Evolutionary conservation across 2,888 invertebrate genomes (phyloP), one percentile per base, ranked within the genome.

Genomic region (Gasteruption jaculator): DNA sequence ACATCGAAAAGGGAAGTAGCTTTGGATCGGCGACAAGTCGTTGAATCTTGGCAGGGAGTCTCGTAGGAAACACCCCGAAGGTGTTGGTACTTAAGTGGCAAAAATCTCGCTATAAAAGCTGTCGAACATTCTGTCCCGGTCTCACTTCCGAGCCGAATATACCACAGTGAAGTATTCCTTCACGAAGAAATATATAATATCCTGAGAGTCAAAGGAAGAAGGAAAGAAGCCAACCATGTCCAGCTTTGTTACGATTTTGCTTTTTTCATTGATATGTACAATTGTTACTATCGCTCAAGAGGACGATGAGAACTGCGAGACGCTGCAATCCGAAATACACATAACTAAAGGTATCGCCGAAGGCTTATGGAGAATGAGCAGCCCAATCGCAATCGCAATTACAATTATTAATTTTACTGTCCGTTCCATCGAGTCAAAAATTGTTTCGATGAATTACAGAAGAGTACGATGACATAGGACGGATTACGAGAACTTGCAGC

Each of bases 381-480:
- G 42, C 29, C 42, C 47, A 21, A 24, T 29, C 26, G 37, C 14
- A 43, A 41, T 46, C 39, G 61, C 15, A 5, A 16, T 4, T 5
- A 16, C 3, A 16, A 37, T 33, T 7, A n/a, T 38, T 20, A 15
- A 37, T 41, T 38, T 24, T 30, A 36, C n/a, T 15, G 15, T 32
- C 22, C 4, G 24, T 33, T 33, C 19, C 21, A 5, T 16, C 21
- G 16, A 15, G n/a, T 16, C 8, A n/a, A n/a, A n/a, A n/a, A 20
- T n/a, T 38, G 19, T 22, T 44, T 32, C 29, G 38, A 5, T 29
- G 45, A 32, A 38, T 56, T 56, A 22, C 73, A 88, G 93, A 93
- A 74, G 91, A 93, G 68, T 91, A 86, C 61, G 87, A 90, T 60
- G 90, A 91, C 51, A 74, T 85, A 58, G 91, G 91, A n/a, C 76